Evolutionary conservation across 2,113 vertebrate species (phyloP).

Genomic region (Cheilinus undulatus): DNA sequence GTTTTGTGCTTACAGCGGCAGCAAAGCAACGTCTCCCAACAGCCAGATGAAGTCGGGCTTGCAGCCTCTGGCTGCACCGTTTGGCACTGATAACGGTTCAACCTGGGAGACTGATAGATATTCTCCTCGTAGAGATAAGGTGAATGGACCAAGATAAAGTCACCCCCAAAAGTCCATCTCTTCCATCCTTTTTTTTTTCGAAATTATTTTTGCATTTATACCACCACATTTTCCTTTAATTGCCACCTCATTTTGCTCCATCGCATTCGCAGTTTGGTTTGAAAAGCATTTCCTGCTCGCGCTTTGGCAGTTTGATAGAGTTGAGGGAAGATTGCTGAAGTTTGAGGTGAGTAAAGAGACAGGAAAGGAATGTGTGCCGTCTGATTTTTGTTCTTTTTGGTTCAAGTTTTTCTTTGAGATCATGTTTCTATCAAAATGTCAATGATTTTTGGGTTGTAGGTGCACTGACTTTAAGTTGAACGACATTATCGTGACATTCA

Average conservation of each 20-base stretch:
- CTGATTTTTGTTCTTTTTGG: too few species aligned
- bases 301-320: conserved; percentile 5
- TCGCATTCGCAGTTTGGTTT: conserved; percentile 27
- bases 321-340: background rate
- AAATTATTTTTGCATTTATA: conserved; percentile 32
- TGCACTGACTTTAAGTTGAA: too few species aligned
- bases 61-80: conserved; percentile 78
- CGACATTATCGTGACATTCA: background rate
- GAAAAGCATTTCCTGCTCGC: conserved; percentile 1
- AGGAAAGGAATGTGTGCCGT: background rate
- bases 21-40: conserved; percentile 73
- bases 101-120: conserved; percentile 74
- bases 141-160: conserved; percentile 69
- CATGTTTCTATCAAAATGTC: too few species aligned
- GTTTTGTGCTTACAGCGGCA: conserved; percentile 83
- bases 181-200: conserved; percentile 34
- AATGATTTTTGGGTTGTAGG: too few species aligned
- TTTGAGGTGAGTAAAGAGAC: conserved; percentile 13
- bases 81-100: conserved; percentile 82
- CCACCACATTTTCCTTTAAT: conserved; percentile 30
- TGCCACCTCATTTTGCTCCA: conserved; percentile 41
- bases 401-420: too few species aligned
- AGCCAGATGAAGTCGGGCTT: conserved; percentile 49
- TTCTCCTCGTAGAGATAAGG: conserved; percentile 78
- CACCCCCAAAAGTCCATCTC: conserved; percentile 27